Percentiles rank a stretch among this genome's conserved stretches.
Conservation (phyloP, 2,797 vertebrate species). For the Delichon dasypus region DNA sequence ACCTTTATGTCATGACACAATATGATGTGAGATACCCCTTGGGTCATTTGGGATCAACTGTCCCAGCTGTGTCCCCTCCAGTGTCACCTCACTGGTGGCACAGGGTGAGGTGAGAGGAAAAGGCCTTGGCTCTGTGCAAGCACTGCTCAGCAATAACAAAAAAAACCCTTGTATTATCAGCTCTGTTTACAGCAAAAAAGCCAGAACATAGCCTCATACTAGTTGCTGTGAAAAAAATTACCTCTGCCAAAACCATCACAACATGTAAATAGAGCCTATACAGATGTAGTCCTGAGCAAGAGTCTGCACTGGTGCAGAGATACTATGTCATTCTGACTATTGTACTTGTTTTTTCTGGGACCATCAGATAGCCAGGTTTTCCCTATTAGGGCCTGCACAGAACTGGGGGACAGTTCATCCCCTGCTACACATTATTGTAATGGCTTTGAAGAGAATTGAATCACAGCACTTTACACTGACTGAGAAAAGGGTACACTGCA, state of each 20-base stretch:
- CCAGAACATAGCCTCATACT: not conserved
- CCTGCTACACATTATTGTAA: not conserved
- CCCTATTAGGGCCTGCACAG: not conserved
- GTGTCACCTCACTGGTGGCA: accelerated
- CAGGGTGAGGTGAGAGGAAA: not conserved
- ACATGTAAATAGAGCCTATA: not conserved
- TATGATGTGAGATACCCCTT: not conserved
- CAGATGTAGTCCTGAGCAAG: not conserved
- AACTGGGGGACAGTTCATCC: not conserved
- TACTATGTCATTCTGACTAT: not conserved
- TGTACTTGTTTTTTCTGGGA: not conserved
- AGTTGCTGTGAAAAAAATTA: not conserved
- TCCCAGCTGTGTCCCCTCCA: not conserved
- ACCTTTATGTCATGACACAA: not conserved
- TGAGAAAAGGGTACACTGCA: not conserved
- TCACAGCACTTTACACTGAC: not conserved
- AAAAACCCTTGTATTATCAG: not conserved
- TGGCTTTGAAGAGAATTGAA: not conserved
- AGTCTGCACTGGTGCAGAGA: not conserved
- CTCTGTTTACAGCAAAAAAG: not conserved
- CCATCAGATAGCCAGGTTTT: not conserved
- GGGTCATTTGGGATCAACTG: not conserved
- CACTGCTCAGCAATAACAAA: not conserved
- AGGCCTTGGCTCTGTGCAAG: not conserved
- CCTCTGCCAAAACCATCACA: not conserved